Evolutionary conservation across 2,888 invertebrate genomes (phyloP), one percentile per base, ranked within the genome.

Genomic region (Eristalis arbustorum): DNA sequence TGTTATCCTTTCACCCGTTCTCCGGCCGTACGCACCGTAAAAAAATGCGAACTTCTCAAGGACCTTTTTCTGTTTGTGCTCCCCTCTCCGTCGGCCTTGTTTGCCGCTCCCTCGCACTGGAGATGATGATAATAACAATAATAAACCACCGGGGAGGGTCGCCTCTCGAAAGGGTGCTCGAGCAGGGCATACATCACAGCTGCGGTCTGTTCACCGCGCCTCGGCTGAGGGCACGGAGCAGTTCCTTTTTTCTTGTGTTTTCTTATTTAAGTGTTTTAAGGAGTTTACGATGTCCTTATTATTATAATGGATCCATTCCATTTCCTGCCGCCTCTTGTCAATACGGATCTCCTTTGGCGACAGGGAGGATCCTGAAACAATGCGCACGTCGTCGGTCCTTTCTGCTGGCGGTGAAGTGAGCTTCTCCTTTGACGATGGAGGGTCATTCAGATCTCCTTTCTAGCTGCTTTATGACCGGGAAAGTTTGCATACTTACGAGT

Each of bases 1-100:
- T 83, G 83, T 67, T 83, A 74, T 78, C 59, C 64, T 49, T 73
- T 68, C 73, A 74, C 74, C 79, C 61, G 79, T 79, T 74, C 31
- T 69, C 49, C 64, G 66, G 64, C 64, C 42, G 66, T 62, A 79
- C n/a, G n/a, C n/a, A n/a, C n/a, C n/a, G n/a, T n/a, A 64, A 75
- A 59, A 71, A 61, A 71, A 71, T 73, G 57, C 69, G 68, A 73
- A 73, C 74, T 63, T 78, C 78, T 49, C 78, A 56, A 59, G 49
- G 69, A 49, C 69, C 42, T 25, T 59, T 34, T 57, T 28, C 10
- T 22, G 49, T 31, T 10, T 5, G 1, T 57, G 6, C 18, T 3
- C 8, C 61, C 42, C 61, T 23, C 3, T 14, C 14, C 13, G n/a
- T 68, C 22, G 14, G 14, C 23, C 40, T 28, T 42, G 25, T 64